Evolutionary conservation across 2,888 invertebrate genomes (phyloP).

Genomic region (Falcaria lacertinaria): DNA sequence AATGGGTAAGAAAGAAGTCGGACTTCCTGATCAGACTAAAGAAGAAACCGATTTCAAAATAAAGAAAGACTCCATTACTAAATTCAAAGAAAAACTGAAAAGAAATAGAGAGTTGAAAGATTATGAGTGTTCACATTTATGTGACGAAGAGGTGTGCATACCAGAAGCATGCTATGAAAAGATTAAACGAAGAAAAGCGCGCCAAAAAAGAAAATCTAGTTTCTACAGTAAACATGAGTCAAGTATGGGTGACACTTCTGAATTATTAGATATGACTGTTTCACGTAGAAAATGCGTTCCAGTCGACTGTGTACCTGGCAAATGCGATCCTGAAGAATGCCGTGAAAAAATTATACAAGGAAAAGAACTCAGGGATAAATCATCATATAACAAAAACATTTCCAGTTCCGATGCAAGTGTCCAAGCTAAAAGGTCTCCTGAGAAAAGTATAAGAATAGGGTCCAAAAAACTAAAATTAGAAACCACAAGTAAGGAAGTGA

Average conservation of each 20-base stretch:
- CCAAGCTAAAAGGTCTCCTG: background rate
- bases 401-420: background rate
- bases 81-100: slow-evolving; percentile 30
- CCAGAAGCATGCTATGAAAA: slow-evolving; percentile 34
- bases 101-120: slow-evolving; percentile 22
- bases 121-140: slow-evolving; percentile 31
- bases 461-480: background rate
- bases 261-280: background rate
- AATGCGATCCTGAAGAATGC: background rate
- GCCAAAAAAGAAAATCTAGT: background rate
- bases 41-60: slow-evolving; percentile 15
- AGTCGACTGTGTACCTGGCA: background rate
- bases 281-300: background rate
- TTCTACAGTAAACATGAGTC: background rate
- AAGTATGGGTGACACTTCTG: background rate
- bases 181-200: slow-evolving; percentile 9
- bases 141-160: slow-evolving; percentile 27
- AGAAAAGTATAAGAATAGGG: background rate
- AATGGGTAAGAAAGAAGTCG: slow-evolving; percentile 1
- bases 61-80: slow-evolving; percentile 34
- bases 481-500: background rate
- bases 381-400: background rate
- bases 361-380: background rate
- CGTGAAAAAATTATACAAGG: background rate
- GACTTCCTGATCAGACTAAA: slow-evolving; percentile 1